phyloP scores from a whole-genome alignment of 2,797 vertebrate genomes.

The Paedocypris micromegethes region DNA sequence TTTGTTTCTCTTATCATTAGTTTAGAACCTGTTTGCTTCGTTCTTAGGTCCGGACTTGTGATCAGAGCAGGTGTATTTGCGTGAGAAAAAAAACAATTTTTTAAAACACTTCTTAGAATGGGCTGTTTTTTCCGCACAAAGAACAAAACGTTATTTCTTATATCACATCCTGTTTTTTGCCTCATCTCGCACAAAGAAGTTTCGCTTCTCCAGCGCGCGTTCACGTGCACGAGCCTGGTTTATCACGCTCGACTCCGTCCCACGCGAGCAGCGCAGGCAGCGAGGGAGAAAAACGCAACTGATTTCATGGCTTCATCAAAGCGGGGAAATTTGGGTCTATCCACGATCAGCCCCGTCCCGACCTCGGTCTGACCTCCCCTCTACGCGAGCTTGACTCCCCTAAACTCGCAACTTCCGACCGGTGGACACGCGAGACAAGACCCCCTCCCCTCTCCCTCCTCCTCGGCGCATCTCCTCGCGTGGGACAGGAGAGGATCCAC shows the following conservation, averaged over 20 bases:
- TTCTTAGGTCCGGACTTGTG: too few species aligned
- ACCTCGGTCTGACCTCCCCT: constrained; percentile 86
- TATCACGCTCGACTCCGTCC: constrained; percentile 4
- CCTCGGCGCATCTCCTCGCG: constrained; percentile 37
- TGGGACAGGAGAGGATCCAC: constrained; percentile 46
- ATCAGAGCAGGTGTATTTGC: neutral
- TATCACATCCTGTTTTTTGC: neutral
- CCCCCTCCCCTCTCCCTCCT: constrained; percentile 22
- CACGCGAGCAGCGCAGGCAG: constrained; percentile 6
- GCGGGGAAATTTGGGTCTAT: constrained; percentile 60
- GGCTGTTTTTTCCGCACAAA: neutral
- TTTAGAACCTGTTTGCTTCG: too few species aligned
- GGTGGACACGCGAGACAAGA: constrained; percentile 61
- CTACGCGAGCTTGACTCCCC: constrained; percentile 69
- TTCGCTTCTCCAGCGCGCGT: constrained; percentile 8
- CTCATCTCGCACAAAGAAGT: neutral
- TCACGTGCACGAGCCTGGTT: constrained; percentile 14
- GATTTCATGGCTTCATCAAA: constrained; percentile 51
- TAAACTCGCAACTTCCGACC: constrained; percentile 66
- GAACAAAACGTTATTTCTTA: neutral
- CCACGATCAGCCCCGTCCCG: constrained; percentile 71
- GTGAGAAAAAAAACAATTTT: neutral
- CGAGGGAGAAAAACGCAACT: constrained; percentile 16
- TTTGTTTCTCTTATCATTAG: too few species aligned
- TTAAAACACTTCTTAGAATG: neutral